Conservation (phyloP, 2,797 vertebrate genomes). For the Monodelphis domestica region DNA sequence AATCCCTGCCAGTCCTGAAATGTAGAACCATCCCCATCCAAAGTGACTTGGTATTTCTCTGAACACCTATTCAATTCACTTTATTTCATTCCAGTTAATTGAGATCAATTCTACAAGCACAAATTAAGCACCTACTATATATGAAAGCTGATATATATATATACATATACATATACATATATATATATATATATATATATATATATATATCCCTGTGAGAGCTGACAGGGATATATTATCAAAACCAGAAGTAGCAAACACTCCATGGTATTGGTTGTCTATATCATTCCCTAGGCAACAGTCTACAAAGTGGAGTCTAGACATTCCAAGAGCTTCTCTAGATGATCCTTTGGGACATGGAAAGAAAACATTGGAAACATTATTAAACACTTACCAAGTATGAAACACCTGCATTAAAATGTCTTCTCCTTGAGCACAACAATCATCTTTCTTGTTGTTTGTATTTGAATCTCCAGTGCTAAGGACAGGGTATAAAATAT, state of each 20-base stretch:
- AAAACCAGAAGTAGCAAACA: neutral
- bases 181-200: too few relatives aligned
- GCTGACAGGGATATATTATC: neutral
- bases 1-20: neutral
- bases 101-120: neutral
- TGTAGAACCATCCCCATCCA: neutral
- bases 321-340: neutral
- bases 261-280: neutral
- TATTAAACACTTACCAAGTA: too few relatives aligned
- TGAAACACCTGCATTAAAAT: too few relatives aligned
- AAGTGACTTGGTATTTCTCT: neutral
- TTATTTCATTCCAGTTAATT: neutral
- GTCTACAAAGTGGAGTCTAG: neutral
- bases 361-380: neutral
- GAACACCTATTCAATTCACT: neutral
- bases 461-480: too few relatives aligned
- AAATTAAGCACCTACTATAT: neutral
- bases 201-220: neutral
- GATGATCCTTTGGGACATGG: neutral
- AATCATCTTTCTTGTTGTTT: too few relatives aligned
- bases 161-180: too few relatives aligned
- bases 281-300: neutral
- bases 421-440: too few relatives aligned
- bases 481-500: too few relatives aligned
- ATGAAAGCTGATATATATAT: too few relatives aligned